Base-by-base conservation (phyloP, 2,113 vertebrate species). In the Puma concolor region DNA sequence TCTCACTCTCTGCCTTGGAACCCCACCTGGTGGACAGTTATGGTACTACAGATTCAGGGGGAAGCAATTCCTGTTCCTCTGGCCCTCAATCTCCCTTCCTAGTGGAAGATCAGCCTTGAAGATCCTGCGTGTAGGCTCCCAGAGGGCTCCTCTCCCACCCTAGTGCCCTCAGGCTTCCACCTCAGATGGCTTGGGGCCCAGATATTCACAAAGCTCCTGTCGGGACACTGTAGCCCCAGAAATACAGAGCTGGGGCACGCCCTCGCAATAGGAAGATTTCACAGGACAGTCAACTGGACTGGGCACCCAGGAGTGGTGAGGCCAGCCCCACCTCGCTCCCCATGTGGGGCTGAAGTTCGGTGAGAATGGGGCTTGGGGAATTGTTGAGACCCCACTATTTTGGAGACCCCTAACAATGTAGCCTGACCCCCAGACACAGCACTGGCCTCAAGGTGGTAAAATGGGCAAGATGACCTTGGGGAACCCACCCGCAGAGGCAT, bases 1-100 rank as follows among this genome's bases (percentile, higher is more conserved):
- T 48, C 94, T 98, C 98, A 98, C 98, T 98, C 97, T 97, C 92
- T 97, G 98, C 98, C 98, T 98, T 98, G 96, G 74, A 82, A 97
- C 98, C 96, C 98, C 98, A 98, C 98, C 98, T 97, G 94, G 98
- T 98, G 98, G 98, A 91, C 48, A 72, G 25, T 52, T 25, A 0
- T 3, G 92, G 98, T 41, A 98, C 97, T 97, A 96, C 98, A 98
- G 48, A 31, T n/a, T 15, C 80, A 33, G 63, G 85, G 74, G 82
- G 21, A 92, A 29, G 41, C 29, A 2, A 27, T 14, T 54, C 38
- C 17, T 0, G 44, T 63, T 67, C 4, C 8, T 48, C 54, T 52
- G 44, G 44, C 27, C 9, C 27, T 17, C 57, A 19, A 1, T 15
- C 3, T n/a, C 33, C 19, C 54, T 50, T 87, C 21, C 0, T 36